Base-by-base conservation (phyloP, 2,113 vertebrate genomes). In the Gadus chalcogrammus region DNA sequence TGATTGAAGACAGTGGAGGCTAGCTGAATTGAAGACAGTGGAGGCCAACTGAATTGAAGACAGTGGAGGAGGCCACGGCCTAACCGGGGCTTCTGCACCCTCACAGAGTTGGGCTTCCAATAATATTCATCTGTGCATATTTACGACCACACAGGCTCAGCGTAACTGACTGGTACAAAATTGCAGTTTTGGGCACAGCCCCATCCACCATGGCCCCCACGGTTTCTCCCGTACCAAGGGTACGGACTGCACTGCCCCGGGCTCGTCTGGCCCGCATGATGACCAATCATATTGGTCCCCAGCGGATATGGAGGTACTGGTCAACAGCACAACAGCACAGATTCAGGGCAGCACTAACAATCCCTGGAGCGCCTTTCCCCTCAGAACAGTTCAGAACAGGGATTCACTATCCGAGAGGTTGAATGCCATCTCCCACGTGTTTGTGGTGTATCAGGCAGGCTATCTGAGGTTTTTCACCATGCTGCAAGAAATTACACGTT, bases 101-200 rank as follows among this genome's bases (percentile, higher is more conserved):
- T 83, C 74, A 83, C 78, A 83, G 83, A 85, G 76, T 81, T 79
- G 71, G 81, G 68, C 77, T 88, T 84, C 85, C 84, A 79, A 73
- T 77, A 85, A 85, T 84, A 85, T 81, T 83, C 77, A 75, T 82
- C 75, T 69, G 82, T 79, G 77, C 78, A 80, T 79, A 79, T 74
- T 74, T 79, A 60, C 76, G 64, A 86, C 90, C 88, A 79, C 89
- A 88, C 74, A 81, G 80, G 86, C 79, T 84, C 86, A 75, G 79
- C 83, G 87, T 88, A 87, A 91, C 85, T 42, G 74, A 85, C 82
- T 88, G 82, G 90, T 77, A 79, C 77, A 79, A 65, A 85, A 86
- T 79, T 75, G 84, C 90, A 86, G 90, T 84, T 90, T 80, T 80
- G 85, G 84, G 75, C 75, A 84, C 71, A 78, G 80, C 84, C 86